A percentile compares a stretch with the other conserved stretches of the same genome.
phyloP scores from a whole-genome alignment of 2,888 invertebrate species.

The Ceriagrion tenellum region DNA sequence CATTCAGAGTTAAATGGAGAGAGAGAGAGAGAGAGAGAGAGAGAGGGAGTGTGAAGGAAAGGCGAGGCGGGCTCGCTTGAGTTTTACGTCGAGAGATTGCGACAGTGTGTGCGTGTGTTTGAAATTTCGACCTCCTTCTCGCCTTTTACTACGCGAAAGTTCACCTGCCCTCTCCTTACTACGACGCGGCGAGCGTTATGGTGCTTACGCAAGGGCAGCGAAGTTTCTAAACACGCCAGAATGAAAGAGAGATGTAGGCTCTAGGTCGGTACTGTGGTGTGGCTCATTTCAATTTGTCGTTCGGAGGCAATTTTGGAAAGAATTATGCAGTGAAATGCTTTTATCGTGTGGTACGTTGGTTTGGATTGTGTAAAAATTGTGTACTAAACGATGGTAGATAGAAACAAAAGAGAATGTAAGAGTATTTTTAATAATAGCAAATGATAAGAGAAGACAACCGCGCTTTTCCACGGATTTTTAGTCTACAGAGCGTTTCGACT shows the following conservation, averaged over 20 bases:
- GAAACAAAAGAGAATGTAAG: too few relatives aligned
- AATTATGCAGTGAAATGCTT: too few relatives aligned
- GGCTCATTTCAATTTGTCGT: too few relatives aligned
- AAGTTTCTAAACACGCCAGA: background rate
- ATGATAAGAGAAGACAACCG: too few relatives aligned
- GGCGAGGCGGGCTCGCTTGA: background rate
- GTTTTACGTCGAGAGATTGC: background rate
- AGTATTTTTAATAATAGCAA: too few relatives aligned
- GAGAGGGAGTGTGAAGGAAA: background rate
- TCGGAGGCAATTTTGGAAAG: too few relatives aligned
- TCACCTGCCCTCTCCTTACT: background rate
- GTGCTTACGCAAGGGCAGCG: background rate
- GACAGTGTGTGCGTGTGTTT: background rate
- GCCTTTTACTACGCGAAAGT: constrained; percentile 20
- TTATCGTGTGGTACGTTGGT: too few relatives aligned
- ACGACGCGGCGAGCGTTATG: background rate
- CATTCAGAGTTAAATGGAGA: background rate
- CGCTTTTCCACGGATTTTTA: too few relatives aligned
- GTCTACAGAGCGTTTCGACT: too few relatives aligned
- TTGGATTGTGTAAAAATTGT: too few relatives aligned
- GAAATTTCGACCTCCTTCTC: constrained; percentile 35
- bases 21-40: background rate
- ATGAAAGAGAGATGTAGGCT: background rate
- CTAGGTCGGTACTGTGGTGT: too few relatives aligned
- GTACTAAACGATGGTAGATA: too few relatives aligned